Base-by-base conservation (phyloP, 2,797 vertebrate species). In the Tympanoctomys barrerae region DNA sequence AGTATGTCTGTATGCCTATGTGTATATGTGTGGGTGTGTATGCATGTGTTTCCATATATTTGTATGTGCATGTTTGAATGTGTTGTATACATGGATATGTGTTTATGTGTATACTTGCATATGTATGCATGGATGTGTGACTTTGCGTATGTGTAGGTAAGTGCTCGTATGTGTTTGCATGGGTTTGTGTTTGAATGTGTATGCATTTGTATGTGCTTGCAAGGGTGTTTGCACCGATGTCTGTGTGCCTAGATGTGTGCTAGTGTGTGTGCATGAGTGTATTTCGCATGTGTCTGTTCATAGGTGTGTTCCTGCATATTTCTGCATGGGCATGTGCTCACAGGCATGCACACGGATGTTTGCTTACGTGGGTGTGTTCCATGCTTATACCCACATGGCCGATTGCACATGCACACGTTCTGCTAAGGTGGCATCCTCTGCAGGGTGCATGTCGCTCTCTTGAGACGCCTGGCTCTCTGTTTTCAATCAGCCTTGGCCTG, bases 401-500 rank as follows among this genome's bases (percentile, higher is more conserved):
- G 14, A n/a, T 1, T 59, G n/a, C 61, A 14, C 49, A 62, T 42
- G n/a, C 33, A 68, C 46, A 54, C 42, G 64, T 54, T 59, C 70
- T 94, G 0, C 61, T 95, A 96, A 94, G 94, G 66, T 52, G 31
- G 95, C 96, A 82, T 91, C 80, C n/a, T 95, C 97, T 97, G 93
- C 97, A 95, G 95, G 87, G 97, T 95, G 64, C 95, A 93, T 96
- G 83, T 95, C 95, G 96, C 89, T 70, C 96, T 98, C 96, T 96
- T 52, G 96, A 98, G 97, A 98, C 94, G 94, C 94, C 86, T 71
- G 87, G 94, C 90, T 98, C 98, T 98, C 98, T 98, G 98, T 97
- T 98, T 98, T 98, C 80, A 93, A 97, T 98, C 98, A 98, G 77
- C 95, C 95, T 96, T 96, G 95, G 97, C 97, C 97, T 97, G 95